Base-by-base conservation (phyloP, 2,888 invertebrate species). In the Nephrotoma appendiculata region DNA sequence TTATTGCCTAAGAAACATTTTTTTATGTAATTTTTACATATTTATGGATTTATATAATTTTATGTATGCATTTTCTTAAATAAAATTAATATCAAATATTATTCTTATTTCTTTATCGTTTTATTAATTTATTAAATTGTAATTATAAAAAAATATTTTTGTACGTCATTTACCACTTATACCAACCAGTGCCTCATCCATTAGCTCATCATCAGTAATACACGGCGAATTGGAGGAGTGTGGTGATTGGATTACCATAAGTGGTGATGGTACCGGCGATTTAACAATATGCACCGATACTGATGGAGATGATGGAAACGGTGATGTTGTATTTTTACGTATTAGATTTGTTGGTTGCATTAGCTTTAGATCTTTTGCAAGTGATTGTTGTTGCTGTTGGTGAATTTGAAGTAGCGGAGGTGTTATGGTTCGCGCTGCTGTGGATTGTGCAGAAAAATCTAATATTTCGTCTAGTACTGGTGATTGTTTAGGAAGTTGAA, bases 161-260 rank as follows among this genome's bases (percentile, higher is more conserved):
- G 44, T 85, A 85, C 85, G 44, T 85, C 85, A 85, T 85, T 85
- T 85, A 5, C 85, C 88, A 86, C 88, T 88, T 48, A 88, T 88
- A 86, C 89, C 89, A 15, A 89, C 88, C 6, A 89, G 86, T 6
- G 89, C 88, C 44, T 89, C 89, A 87, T 89, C 89, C 88, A 88
- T 88, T 15, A 89, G 86, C 86, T 97, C 97, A 91, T 98, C 97
- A 90, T 97, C 97, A 85, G 97, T 96, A 89, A 96, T 95, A 89
- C 96, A 95, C 19, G 96, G 96, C 6, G 96, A 96, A 88, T 95
- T 94, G 57, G 87, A 52, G 45, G 89, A 93, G 89, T 93, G 93
- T n/a, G 93, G 93, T 6, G 96, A 95, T 5, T 95, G 94, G 86
- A 94, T 94, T 83, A 93, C 92, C 71, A 94, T 92, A 84, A 95